phyloP scores from a whole-genome alignment of 2,113 vertebrate species.

The Protobothrops flavoviridis region DNA sequence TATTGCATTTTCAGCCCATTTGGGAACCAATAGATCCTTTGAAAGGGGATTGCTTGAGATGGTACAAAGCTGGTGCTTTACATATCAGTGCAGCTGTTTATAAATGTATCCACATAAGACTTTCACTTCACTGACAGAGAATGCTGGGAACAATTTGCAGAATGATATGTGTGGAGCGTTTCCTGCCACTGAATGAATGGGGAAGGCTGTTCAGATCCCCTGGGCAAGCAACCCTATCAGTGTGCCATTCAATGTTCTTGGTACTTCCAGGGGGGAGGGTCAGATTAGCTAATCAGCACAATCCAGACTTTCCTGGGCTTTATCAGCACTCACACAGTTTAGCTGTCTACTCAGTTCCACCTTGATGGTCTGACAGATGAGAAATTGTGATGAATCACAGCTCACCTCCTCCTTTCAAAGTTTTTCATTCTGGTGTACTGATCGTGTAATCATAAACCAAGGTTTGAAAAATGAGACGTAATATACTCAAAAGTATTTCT shows the following conservation, averaged over 20 bases:
- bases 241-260: not conserved
- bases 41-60: not conserved
- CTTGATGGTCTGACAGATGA: not conserved
- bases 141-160: not conserved
- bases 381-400: not conserved
- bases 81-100: not conserved
- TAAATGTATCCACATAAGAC: not conserved
- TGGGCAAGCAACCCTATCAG: not conserved
- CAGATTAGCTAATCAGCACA: not conserved
- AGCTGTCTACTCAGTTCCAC: not conserved
- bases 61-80: not conserved
- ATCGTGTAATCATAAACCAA: not conserved
- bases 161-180: not conserved
- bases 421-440: not conserved
- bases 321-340: not conserved
- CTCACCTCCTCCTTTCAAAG: not conserved
- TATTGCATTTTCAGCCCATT: not conserved
- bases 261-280: not conserved
- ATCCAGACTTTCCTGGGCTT: not conserved
- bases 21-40: conserved; percentile 33
- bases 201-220: not conserved
- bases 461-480: not conserved
- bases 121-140: not conserved
- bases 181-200: not conserved
- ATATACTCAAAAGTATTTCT: not conserved